A percentile compares a stretch with the other conserved stretches of the same genome.
These are phyloP conservation scores for Perognathus longimembris DNA, from an alignment of 2,113 vertebrate species.

Conservation along the genomic window DNA sequence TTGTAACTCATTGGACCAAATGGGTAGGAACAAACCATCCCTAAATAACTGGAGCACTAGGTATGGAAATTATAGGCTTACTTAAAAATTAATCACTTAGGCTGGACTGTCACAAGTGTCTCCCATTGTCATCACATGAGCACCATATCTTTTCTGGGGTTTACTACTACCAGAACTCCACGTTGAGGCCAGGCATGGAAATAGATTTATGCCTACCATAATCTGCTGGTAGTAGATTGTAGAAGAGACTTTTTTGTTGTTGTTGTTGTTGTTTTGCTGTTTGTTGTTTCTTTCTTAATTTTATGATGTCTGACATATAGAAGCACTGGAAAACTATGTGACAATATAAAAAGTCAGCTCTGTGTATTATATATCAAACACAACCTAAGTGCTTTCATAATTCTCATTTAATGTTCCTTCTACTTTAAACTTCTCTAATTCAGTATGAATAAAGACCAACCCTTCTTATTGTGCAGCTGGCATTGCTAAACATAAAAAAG, in stretches of 20 bases:
- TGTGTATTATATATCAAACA: neutral
- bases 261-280: no score
- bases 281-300: neutral
- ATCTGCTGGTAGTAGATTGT: neutral
- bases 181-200: neutral
- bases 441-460: neutral
- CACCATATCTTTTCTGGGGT: neutral
- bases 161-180: neutral
- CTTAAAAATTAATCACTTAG: neutral
- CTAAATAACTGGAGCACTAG: neutral
- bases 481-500: neutral
- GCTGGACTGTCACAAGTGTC: neutral
- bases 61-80: neutral
- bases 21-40: neutral
- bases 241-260: neutral
- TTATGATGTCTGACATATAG: neutral
- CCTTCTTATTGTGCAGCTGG: neutral
- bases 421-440: neutral
- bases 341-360: no score
- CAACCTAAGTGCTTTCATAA: neutral
- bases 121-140: neutral
- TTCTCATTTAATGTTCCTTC: neutral
- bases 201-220: neutral
- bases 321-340: neutral
- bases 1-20: neutral